These are phyloP conservation scores for Hystrix brachyura DNA, from an alignment of 2,113 vertebrate genomes.

Conservation along the genomic window DNA sequence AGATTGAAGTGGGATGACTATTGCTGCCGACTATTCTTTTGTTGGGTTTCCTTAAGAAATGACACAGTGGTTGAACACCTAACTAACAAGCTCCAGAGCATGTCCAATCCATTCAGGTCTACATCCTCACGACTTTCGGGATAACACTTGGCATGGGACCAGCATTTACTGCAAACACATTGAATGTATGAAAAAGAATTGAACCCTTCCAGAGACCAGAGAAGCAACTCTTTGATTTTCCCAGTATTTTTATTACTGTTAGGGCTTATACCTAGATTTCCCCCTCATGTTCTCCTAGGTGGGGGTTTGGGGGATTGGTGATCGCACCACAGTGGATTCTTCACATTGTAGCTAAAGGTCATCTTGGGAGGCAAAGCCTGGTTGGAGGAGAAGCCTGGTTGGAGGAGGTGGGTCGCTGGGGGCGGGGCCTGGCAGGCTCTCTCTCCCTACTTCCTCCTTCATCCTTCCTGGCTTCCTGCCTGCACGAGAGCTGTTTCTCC, in stretches of 20 bases:
- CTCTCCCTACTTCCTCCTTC: not conserved
- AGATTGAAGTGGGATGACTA: not conserved
- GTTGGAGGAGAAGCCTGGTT: not conserved
- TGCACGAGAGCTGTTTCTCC: not conserved
- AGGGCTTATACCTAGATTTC: not conserved
- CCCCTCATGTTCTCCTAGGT: no score
- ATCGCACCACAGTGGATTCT: not conserved
- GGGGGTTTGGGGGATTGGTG: no score
- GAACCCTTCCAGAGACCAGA: not conserved
- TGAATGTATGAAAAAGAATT: not conserved
- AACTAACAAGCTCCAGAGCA: not conserved
- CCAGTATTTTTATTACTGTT: not conserved
- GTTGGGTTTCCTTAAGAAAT: not conserved
- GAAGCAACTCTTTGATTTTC: not conserved
- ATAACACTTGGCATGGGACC: not conserved
- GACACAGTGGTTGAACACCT: not conserved
- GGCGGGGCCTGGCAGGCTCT: not conserved
- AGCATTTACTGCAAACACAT: not conserved
- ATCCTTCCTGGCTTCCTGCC: not conserved
- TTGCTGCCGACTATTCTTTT: not conserved
- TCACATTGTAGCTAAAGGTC: not conserved
- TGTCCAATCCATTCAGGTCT: not conserved
- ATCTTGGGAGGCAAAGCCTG: not conserved
- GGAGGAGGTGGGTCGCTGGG: not conserved
- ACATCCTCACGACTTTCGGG: not conserved